Percentiles rank a stretch among this genome's conserved stretches.
Conservation (phyloP, 2,113 vertebrate genomes). For the Piprites chloris region DNA sequence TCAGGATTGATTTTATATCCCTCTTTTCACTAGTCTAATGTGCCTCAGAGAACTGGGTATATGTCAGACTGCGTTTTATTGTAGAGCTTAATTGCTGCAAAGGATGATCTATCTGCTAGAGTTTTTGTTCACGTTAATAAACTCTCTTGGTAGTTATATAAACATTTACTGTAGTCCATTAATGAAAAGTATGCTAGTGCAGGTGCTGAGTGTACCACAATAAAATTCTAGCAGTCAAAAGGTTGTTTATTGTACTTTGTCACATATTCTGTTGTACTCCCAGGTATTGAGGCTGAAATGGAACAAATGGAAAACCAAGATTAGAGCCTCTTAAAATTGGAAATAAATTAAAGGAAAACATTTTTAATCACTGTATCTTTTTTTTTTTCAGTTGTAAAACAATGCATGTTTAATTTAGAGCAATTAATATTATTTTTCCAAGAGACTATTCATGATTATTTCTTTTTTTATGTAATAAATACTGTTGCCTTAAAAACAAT, state of each 20-base stretch:
- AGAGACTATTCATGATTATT: not conserved
- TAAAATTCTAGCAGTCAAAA: constrained; percentile 18
- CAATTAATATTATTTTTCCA: not conserved
- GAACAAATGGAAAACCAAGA: not conserved
- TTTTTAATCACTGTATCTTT: not conserved
- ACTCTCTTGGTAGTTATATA: constrained; percentile 43
- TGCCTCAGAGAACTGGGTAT: constrained; percentile 3
- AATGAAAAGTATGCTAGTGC: constrained; percentile 13
- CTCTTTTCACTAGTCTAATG: not conserved
- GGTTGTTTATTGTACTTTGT: constrained; percentile 27
- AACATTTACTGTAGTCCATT: constrained; percentile 47
- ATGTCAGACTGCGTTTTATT: not conserved
- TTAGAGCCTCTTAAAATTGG: not conserved
- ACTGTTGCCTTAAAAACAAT: constrained; percentile 36
- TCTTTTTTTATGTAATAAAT: constrained; percentile 36
- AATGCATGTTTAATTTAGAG: not conserved
- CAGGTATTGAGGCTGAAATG: not conserved
- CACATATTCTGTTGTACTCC: not conserved
- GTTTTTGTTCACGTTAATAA: constrained; percentile 32
- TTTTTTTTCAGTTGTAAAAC: not conserved
- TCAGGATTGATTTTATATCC: not conserved
- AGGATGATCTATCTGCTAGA: constrained; percentile 13
- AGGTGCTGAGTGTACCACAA: constrained; percentile 40
- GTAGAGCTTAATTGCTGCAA: constrained; percentile 33
- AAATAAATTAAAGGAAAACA: not conserved